Percentiles rank a stretch among this genome's conserved stretches.
These are phyloP conservation scores for Harpalus rubripes DNA, from an alignment of 2,888 invertebrate species.

Conservation along the genomic window DNA sequence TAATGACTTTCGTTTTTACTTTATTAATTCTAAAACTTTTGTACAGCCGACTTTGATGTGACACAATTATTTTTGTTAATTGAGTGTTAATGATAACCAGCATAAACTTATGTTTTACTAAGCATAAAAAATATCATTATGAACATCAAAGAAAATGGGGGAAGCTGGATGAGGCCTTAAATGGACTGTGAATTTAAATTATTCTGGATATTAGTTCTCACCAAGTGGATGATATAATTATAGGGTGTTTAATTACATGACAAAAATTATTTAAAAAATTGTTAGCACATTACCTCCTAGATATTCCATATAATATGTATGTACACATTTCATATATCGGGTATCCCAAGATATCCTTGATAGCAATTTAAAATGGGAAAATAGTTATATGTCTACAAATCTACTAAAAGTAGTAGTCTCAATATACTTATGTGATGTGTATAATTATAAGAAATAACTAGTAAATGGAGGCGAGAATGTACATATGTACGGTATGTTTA, in stretches of 20 bases:
- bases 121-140: constrained; percentile 32
- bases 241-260: not conserved
- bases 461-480: too few relatives aligned
- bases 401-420: too few relatives aligned
- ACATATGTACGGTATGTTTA: too few relatives aligned
- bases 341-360: too few relatives aligned
- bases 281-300: too few relatives aligned
- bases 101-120: constrained; percentile 22
- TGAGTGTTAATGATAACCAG: constrained; percentile 43
- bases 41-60: constrained; percentile 14
- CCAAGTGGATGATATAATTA: constrained; percentile 5
- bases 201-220: constrained; percentile 7
- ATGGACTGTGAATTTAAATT: constrained; percentile 14
- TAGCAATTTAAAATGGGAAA: too few relatives aligned
- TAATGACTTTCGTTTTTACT: constrained; percentile 36
- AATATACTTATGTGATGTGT: too few relatives aligned
- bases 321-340: too few relatives aligned
- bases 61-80: constrained; percentile 35
- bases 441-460: too few relatives aligned
- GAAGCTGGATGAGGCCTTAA: not conserved
- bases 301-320: too few relatives aligned
- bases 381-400: too few relatives aligned
- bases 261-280: too few relatives aligned
- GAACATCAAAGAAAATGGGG: constrained; percentile 24
- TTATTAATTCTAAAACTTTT: constrained; percentile 32